Conservation (phyloP, 2,797 vertebrate genomes). For the Triplophysa bombifrons region DNA sequence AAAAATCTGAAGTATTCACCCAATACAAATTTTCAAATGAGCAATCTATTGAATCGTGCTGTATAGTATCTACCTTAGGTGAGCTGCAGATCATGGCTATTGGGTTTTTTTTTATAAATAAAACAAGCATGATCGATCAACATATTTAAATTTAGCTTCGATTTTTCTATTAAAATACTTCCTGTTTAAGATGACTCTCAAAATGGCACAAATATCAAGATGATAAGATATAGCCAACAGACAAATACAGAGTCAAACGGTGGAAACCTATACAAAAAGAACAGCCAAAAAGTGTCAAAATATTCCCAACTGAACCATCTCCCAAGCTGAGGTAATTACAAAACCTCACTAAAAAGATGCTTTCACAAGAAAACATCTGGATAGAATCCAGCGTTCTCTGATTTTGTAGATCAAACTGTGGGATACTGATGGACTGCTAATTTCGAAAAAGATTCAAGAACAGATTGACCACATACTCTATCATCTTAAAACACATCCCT, state of each 20-base stretch:
- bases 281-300: slow-evolving; percentile 23
- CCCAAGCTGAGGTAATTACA: not conserved
- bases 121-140: too few relatives aligned
- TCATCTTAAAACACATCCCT: slow-evolving; percentile 1
- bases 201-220: slow-evolving; percentile 7
- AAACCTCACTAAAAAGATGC: slow-evolving; percentile 6
- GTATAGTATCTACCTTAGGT: not conserved
- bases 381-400: not conserved
- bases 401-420: not conserved
- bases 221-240: not conserved
- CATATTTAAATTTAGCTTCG: too few relatives aligned
- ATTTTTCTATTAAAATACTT: not conserved
- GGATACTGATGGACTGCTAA: not conserved
- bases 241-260: slow-evolving; percentile 4
- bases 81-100: not conserved
- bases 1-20: not conserved
- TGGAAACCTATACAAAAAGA: slow-evolving; percentile 18
- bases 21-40: too few relatives aligned
- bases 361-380: not conserved
- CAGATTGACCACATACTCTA: not conserved
- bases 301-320: not conserved
- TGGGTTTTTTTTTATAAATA: too few relatives aligned
- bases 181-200: not conserved
- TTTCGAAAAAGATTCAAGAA: not conserved
- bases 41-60: not conserved